Base-by-base conservation (phyloP, 2,888 invertebrate species). In the Diaprepes abbreviatus region DNA sequence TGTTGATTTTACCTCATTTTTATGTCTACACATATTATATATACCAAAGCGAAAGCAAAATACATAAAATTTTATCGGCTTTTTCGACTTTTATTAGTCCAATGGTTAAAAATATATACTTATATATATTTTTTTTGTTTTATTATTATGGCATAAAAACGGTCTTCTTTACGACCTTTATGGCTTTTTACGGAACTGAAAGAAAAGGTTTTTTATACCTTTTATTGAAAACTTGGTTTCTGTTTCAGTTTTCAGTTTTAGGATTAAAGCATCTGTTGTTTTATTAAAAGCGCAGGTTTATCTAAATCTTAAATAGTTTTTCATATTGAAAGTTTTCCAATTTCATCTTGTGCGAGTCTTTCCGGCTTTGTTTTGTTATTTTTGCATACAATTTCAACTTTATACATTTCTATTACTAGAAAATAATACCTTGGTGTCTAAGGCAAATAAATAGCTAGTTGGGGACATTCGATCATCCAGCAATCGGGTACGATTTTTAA, bases 21-120 rank as follows among this genome's bases (percentile, higher is more conserved):
- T 16, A 16, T 38, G 24, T 24, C 3, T 24, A 24, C 24, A 24
- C 24, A 24, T 5, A 24, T 24, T 24, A 24, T 24, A 4, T 14
- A 16, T 38, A 16, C 2, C 4, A 38, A 16, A 2, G 12, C 38
- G 14, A 14, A 38, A 38, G 5, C 12, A 16, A 38, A 38, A 14
- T 38, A 38, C 38, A 38, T 38, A 38, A 38, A 38, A 38, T 38
- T 14, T 38, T 38, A 38, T 38, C 14, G 16, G 16, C 38, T 14
- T 12, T 38, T 38, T 16, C 14, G 1, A 38, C 1, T 16, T 38
- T 38, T 38, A 38, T 4, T 38, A 16, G 16, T 38, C 6, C 12
- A 38, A 38, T 38, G 40, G 16, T 16, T 40, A 40, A 40, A 38
- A 38, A 40, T 40, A 40, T 24, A n/a, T 24, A 5, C 24, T 24